Base-by-base conservation (phyloP, 2,113 vertebrate genomes). In the Emydura subglobosa region DNA sequence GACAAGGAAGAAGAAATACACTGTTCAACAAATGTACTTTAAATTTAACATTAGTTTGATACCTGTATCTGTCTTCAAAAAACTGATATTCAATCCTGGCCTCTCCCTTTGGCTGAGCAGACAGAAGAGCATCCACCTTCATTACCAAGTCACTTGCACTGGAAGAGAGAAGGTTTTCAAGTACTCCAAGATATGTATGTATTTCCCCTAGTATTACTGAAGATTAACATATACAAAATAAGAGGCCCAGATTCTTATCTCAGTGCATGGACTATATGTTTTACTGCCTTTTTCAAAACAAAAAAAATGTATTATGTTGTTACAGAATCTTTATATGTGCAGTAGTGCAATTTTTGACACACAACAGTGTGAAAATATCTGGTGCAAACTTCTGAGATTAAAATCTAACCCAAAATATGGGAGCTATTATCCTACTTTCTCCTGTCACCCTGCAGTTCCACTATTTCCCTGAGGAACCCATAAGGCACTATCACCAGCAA, bases 91-190 rank as follows among this genome's bases (percentile, higher is more conserved):
- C 99, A 5, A 99, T 97, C 94, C 99, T 98, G 54, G 99, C 97
- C 61, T 99, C 99, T 97, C 99, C 99, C 98, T 99, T 99, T 74
- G 99, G 99, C 90, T 99, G 99, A 59, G 99, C 98, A 27, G 99
- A 99, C 39, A 99, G 98, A 95, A 99, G 98, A 88, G 99, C 98
- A 25, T 99, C 99, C 93, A 99, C 99, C 97, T 99, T 99, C 99
- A 99, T 99, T 83, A 99, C 99, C 83, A 99, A 97, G 96, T 99
- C 99, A 90, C 99, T 99, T 91, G 99, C 99, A 92, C 99, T 99
- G 96, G 90, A 95, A 96, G 54, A 96, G 21, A 74, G 22, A 34
- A 21, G 1, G 8, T 42, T 92, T 91, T 61, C 22, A 86, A 82
- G 51, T 53, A 79, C 16, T 31, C 22, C 93, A 39, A 89, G 39